phyloP scores from a whole-genome alignment of 2,888 invertebrate genomes.

The Drosophila tripunctata region DNA sequence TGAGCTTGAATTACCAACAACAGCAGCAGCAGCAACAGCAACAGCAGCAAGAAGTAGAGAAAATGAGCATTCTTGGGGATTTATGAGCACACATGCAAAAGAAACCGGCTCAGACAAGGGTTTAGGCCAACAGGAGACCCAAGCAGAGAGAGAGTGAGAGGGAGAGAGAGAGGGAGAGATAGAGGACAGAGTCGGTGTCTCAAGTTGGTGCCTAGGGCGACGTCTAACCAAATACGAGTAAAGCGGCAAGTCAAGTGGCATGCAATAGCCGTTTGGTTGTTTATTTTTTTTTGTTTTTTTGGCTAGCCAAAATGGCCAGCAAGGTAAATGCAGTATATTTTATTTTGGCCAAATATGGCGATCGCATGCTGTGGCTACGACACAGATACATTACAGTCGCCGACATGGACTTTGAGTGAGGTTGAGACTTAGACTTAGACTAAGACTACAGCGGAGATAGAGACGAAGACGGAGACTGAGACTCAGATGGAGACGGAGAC shows the following conservation, averaged over 20 bases:
- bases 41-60: constrained; percentile 30
- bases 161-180: neutral
- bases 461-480: neutral
- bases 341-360: constrained; percentile 76
- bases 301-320: constrained; percentile 61
- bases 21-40: constrained; percentile 23
- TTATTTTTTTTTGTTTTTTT: neutral
- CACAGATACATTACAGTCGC: constrained; percentile 60
- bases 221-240: constrained; percentile 76
- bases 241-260: constrained; percentile 77
- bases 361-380: constrained; percentile 75
- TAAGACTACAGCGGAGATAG: constrained; percentile 18
- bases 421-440: constrained; percentile 12
- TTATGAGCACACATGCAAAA: constrained; percentile 74
- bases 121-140: constrained; percentile 19
- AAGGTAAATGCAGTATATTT: constrained; percentile 65
- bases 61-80: constrained; percentile 74
- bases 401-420: constrained; percentile 48
- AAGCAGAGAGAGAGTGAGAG: neutral
- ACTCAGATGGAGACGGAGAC: too few relatives aligned
- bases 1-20: constrained; percentile 69
- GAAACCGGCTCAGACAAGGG: constrained; percentile 66
- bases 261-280: constrained; percentile 57
- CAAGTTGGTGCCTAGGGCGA: constrained; percentile 71
- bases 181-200: constrained; percentile 18